A percentile compares a stretch with the other conserved stretches of the same genome.
These are phyloP conservation scores for Protobothrops flavoviridis DNA, from an alignment of 2,113 vertebrate species.

Conservation along the genomic window DNA sequence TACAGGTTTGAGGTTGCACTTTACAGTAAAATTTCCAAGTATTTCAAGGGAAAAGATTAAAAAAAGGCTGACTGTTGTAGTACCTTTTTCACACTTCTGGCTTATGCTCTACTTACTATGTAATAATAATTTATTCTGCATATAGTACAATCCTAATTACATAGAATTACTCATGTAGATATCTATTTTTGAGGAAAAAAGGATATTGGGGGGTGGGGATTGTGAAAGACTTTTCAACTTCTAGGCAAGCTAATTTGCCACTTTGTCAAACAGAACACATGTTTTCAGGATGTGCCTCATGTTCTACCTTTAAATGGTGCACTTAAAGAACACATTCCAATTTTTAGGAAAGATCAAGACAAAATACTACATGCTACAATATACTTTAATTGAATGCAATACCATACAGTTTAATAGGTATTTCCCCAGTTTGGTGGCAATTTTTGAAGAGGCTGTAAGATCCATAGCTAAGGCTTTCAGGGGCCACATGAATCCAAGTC, in stretches of 20 bases:
- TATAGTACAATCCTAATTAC: no score
- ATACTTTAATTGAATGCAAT: not conserved
- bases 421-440: not conserved
- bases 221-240: not conserved
- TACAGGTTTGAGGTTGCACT: no score
- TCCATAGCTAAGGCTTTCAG: no score
- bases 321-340: not conserved
- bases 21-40: no score
- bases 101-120: not conserved
- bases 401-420: not conserved
- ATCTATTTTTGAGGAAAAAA: not conserved
- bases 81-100: not conserved
- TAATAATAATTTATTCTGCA: no score
- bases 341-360: not conserved
- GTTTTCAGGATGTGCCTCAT: not conserved
- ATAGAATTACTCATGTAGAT: not conserved
- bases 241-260: not conserved
- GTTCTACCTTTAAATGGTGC: not conserved
- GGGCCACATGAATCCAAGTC: no score
- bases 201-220: not conserved
- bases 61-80: not conserved
- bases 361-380: not conserved
- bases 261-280: not conserved
- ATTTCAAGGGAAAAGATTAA: no score
- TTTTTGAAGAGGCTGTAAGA: not conserved